Conservation (phyloP, 2,113 vertebrate genomes). For the Sinocyclocheilus maitianheensis region DNA sequence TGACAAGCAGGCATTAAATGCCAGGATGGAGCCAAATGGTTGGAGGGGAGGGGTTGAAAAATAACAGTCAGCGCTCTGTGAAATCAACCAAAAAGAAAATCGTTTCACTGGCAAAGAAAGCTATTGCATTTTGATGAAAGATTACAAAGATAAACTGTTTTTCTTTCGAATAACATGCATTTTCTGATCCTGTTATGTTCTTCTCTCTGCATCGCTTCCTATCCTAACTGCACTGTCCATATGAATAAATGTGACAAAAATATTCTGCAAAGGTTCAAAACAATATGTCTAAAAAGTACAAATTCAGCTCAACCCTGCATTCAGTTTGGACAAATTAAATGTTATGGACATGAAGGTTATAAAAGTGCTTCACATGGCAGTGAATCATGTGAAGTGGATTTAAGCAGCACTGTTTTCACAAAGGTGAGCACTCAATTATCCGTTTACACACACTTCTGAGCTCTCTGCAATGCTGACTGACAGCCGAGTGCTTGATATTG, state of each 20-base stretch:
- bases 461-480: constrained; percentile 4
- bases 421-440: neutral
- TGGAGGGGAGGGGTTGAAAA: neutral
- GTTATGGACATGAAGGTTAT: neutral
- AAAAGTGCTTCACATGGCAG: constrained; percentile 10
- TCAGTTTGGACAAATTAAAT: neutral
- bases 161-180: neutral
- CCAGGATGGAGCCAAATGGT: neutral
- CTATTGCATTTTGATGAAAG: constrained; percentile 8
- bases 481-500: neutral
- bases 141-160: constrained; percentile 6
- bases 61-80: neutral
- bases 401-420: neutral
- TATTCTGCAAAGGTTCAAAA: neutral
- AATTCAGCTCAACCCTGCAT: neutral
- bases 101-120: neutral
- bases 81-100: neutral
- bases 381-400: constrained; percentile 26
- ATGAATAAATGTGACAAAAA: neutral
- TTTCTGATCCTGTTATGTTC: neutral
- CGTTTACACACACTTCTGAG: neutral
- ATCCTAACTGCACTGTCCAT: neutral
- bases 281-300: neutral
- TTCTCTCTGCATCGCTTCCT: neutral
- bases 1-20: neutral